Conservation (phyloP, 2,888 invertebrate species). For the Tenodera sinensis region DNA sequence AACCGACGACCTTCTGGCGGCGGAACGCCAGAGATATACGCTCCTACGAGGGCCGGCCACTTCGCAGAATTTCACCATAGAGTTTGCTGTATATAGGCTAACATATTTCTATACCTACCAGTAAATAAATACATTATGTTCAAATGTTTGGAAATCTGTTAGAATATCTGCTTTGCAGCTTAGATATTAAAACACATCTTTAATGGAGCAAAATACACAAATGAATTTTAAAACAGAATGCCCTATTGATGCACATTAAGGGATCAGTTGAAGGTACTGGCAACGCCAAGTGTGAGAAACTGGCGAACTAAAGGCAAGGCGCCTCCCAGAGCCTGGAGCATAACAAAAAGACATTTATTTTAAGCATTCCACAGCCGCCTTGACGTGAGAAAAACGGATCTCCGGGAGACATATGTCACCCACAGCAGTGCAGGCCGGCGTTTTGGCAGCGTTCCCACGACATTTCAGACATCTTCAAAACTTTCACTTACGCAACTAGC, state of each 20-base stretch:
- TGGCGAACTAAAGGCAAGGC: background rate
- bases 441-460: background rate
- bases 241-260: background rate
- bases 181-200: no score
- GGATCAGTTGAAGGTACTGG: background rate
- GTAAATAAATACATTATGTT: no score
- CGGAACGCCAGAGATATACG: no score
- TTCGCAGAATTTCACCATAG: no score
- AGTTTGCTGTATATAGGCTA: no score
- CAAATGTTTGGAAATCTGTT: no score
- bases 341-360: background rate
- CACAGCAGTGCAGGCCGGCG: background rate
- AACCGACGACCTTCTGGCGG: no score
- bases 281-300: background rate
- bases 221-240: no score
- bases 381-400: background rate
- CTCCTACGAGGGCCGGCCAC: no score
- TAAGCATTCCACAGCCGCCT: background rate
- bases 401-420: background rate
- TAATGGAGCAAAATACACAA: no score
- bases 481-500: background rate
- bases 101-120: no score
- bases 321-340: background rate
- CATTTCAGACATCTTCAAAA: background rate
- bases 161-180: no score